Conservation (phyloP, 2,113 vertebrate genomes). For the Chelonoidis abingdonii region DNA sequence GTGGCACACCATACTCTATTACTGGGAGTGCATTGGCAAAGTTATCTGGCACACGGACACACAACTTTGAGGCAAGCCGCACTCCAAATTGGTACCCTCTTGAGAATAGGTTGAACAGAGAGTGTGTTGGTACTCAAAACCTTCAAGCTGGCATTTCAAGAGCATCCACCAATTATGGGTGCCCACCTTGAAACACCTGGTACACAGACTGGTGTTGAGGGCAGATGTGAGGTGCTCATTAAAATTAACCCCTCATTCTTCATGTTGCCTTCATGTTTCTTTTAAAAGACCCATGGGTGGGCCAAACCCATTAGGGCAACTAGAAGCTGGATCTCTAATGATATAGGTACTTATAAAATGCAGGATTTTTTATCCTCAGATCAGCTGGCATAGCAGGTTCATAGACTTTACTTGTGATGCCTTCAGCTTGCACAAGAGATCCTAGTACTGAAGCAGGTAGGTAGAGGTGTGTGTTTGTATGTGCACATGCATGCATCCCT, state of each 20-base stretch:
- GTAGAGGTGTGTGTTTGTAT: no score
- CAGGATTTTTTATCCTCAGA: neutral
- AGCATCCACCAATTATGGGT: conserved; percentile 23
- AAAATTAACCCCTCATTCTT: conserved; percentile 64
- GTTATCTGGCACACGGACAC: neutral
- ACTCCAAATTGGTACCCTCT: conserved; percentile 2
- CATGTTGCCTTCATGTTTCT: conserved; percentile 62
- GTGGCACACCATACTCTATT: neutral
- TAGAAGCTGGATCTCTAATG: neutral
- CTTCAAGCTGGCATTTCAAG: neutral
- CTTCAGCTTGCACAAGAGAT: neutral
- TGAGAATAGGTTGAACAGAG: conserved; percentile 21
- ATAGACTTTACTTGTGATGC: neutral
- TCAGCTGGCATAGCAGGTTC: neutral
- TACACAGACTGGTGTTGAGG: neutral
- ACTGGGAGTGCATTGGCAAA: neutral
- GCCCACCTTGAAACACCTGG: neutral
- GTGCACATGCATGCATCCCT: neutral
- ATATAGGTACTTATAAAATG: neutral
- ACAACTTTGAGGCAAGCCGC: neutral
- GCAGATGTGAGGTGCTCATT: conserved; percentile 64
- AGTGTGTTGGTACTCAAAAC: neutral
- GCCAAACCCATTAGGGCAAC: conserved; percentile 50
- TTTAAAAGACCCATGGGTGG: no score
- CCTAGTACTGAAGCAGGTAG: neutral